A percentile compares a stretch with the other conserved stretches of the same genome.
Evolutionary conservation across 2,113 vertebrate species (phyloP).

Genomic region (Pogona vitticeps): DNA sequence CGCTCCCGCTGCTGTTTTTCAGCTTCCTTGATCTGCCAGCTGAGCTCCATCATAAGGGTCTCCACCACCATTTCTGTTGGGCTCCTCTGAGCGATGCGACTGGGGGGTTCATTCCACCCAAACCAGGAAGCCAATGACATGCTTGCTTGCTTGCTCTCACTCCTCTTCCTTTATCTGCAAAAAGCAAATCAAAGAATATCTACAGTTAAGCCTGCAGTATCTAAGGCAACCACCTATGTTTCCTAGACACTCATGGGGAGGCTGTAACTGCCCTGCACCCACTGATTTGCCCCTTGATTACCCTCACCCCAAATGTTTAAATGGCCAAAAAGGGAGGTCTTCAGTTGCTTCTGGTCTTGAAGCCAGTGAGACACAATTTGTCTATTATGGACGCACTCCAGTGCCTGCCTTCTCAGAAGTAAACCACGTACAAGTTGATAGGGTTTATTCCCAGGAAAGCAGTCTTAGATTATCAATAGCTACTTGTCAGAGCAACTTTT

Average conservation of each 20-base stretch:
- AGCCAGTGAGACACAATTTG: too few relatives aligned
- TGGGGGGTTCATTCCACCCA: constrained; percentile 83
- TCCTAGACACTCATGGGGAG: not conserved
- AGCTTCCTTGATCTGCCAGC: constrained; percentile 90
- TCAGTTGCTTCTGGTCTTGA: too few relatives aligned
- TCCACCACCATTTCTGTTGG: constrained; percentile 90
- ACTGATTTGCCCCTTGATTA: too few relatives aligned
- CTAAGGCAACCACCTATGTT: not conserved
- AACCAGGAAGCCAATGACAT: constrained; percentile 90
- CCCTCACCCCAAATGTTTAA: too few relatives aligned
- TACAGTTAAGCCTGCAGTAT: not conserved
- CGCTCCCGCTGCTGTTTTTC: constrained; percentile 87
- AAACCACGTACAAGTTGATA: too few relatives aligned
- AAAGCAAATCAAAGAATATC: not conserved
- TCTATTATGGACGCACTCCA: too few relatives aligned
- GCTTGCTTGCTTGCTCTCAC: constrained; percentile 1
- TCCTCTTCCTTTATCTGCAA: constrained; percentile 21
- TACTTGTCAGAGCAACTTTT: too few relatives aligned
- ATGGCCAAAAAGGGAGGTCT: too few relatives aligned
- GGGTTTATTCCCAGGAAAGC: too few relatives aligned
- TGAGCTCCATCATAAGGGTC: constrained; percentile 95
- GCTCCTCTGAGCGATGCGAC: constrained; percentile 77
- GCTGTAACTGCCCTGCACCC: too few relatives aligned
- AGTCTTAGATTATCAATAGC: not conserved
- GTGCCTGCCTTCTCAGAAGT: too few relatives aligned